A percentile compares a stretch with the other conserved stretches of the same genome.
These are phyloP conservation scores for Petrophora chlorosata DNA, from an alignment of 2,888 invertebrate species.

Conservation along the genomic window DNA sequence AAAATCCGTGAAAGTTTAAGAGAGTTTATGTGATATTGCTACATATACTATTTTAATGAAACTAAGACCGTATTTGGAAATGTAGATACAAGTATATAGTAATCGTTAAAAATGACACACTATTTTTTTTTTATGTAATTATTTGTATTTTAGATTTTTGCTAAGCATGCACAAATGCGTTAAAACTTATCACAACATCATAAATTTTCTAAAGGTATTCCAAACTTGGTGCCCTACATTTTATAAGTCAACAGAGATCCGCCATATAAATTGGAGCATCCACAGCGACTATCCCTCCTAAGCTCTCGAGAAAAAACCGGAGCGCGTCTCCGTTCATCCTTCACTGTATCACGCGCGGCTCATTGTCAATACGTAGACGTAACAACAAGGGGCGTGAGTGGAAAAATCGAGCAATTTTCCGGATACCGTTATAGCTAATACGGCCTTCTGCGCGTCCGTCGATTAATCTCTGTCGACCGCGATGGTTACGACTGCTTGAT, in stretches of 20 bases:
- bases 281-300: conserved; percentile 35
- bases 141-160: no score
- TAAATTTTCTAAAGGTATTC: neutral
- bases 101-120: no score
- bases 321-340: conserved; percentile 34
- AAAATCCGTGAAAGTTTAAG: no score
- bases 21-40: no score
- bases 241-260: conserved; percentile 31
- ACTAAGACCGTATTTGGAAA: no score
- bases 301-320: conserved; percentile 35
- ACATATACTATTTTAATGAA: no score
- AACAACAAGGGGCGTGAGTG: conserved; percentile 68
- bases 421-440: conserved; percentile 79
- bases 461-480: conserved; percentile 79
- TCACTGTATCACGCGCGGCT: conserved; percentile 57
- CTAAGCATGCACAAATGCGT: neutral
- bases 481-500: conserved; percentile 67
- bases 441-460: conserved; percentile 67
- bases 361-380: conserved; percentile 68
- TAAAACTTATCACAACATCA: neutral
- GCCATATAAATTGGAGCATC: conserved; percentile 36
- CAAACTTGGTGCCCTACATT: conserved; percentile 12
- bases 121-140: no score
- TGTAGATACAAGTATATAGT: no score
- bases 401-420: conserved; percentile 79